Evolutionary conservation across 2,797 vertebrate species (phyloP), one percentile per base, ranked within the genome.

Genomic region (Bradypus variegatus): DNA sequence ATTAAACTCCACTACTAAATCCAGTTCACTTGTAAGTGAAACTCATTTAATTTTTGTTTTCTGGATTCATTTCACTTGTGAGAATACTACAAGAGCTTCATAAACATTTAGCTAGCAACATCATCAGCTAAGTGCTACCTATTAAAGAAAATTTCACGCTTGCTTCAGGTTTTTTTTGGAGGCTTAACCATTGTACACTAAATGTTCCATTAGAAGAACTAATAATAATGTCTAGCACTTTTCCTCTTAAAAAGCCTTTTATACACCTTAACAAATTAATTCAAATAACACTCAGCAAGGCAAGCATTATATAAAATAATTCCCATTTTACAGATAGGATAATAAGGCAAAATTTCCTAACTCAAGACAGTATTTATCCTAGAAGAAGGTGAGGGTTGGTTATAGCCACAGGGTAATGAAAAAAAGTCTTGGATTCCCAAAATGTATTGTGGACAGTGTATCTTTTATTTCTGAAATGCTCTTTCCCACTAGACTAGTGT

Each of bases 1-100:
- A 58, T 84, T 89, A 88, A 91, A 88, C 58, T 90, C 67, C 83
- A 67, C 60, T 55, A 84, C 88, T 78, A 83, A 91, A 83, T 86
- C 87, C 69, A 79, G 15, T 87, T 93, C 27, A 76, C 38, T 86
- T 92, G 53, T 95, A 92, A 95, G 50, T 81, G 58, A 92, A 93
- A 70, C 50, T 80, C 81, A 88, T 72, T 93, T 93, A 94, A 67
- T 80, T 95, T 94, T 95, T 94, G 94, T 84, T 86, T 93, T 92
- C 67, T 93, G 31, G 69, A 65, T 91, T 85, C 48, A 45, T 88
- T 94, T 91, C 65, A 86, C 72, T 92, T 85, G 64, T 36, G 12
- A 91, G 41, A 94, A 89, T 48, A 80, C 53, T 89, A 73, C 83
- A 93, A 92, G 27, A 89, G 85, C 92, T 62, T 88, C 75, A 78